Evolutionary conservation across 2,113 vertebrate genomes (phyloP).

Genomic region (Cottus gobio): DNA sequence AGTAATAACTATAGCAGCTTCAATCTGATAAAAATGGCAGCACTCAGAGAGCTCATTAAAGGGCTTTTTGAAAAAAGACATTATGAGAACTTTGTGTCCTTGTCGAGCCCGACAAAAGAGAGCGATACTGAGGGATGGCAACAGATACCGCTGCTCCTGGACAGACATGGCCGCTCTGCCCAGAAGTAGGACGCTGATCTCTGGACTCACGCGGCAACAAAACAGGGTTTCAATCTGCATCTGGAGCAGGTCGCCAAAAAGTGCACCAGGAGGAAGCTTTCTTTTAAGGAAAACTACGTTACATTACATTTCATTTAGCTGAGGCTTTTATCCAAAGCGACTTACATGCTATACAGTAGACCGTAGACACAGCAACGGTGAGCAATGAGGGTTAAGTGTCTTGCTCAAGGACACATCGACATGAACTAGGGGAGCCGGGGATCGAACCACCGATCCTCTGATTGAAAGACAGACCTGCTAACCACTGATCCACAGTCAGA

Average conservation of each 20-base stretch:
- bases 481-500: no score
- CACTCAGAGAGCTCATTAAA: background rate
- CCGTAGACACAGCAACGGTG: no score
- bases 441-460: no score
- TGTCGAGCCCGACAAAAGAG: background rate
- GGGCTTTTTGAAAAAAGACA: background rate
- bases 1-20: background rate
- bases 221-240: background rate
- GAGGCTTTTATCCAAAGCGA: no score
- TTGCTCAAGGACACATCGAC: no score
- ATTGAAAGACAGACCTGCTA: no score
- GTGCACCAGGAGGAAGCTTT: background rate
- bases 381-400: no score
- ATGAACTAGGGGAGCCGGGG: no score
- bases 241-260: background rate
- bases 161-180: background rate
- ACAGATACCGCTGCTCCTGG: background rate
- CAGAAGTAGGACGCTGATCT: background rate
- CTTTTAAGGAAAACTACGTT: background rate
- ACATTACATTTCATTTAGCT: no score
- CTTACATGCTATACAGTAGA: no score
- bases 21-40: background rate
- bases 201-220: slow-evolving; percentile 8
- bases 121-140: background rate
- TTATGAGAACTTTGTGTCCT: background rate